Evolutionary conservation across 2,797 vertebrate species (phyloP).

Genomic region (Phrynocephalus guinanensis): DNA sequence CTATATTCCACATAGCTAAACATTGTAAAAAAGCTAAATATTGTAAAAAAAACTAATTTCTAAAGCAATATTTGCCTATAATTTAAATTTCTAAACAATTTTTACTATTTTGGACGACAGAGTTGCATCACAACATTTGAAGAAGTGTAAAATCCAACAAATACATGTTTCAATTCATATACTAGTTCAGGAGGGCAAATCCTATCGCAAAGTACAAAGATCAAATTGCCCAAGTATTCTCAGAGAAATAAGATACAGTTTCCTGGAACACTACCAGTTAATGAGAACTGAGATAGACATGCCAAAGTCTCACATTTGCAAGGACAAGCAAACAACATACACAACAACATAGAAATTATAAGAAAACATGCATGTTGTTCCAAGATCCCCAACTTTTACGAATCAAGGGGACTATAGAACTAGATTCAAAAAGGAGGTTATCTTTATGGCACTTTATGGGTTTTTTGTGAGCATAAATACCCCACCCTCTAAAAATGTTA

Average conservation of each 20-base stretch:
- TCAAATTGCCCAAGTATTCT: neutral
- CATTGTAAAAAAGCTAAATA: neutral
- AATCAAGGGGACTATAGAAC: neutral
- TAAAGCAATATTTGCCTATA: neutral
- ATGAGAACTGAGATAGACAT: neutral
- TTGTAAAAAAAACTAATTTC: neutral
- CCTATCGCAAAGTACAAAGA: neutral
- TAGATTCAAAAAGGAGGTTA: neutral
- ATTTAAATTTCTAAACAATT: neutral
- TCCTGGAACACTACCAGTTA: neutral
- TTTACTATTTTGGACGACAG: neutral
- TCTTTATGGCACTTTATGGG: no score
- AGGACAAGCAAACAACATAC: neutral
- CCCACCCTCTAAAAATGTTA: neutral
- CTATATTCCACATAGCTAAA: neutral
- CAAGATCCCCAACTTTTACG: neutral
- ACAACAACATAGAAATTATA: neutral
- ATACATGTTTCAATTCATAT: neutral
- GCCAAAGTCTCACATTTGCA: no score
- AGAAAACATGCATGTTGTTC: neutral
- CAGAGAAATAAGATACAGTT: neutral
- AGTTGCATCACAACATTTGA: neutral
- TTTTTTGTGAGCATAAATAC: no score
- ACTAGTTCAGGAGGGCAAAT: neutral
- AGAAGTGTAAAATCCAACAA: neutral